Base-by-base conservation (phyloP, 2,797 vertebrate genomes). In the Pelodytes ibericus region DNA sequence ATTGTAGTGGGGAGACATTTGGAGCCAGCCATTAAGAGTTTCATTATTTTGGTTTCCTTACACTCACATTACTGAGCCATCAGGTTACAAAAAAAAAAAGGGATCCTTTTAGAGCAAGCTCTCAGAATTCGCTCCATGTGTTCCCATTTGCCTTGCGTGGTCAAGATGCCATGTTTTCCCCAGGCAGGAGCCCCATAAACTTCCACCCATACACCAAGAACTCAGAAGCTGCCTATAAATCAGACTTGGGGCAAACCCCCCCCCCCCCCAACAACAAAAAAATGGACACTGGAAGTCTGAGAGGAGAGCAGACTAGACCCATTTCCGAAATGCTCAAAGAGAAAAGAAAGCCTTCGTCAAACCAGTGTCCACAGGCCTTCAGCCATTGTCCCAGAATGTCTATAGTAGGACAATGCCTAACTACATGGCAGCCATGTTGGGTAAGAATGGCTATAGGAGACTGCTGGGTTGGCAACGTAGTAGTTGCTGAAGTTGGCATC, bases 401-500 rank as follows among this genome's bases (percentile, higher is more conserved):
- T 25, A 2, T 11, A 24, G 15, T 9, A 16, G 24, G 20, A 7
- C 1, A 0, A 5, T 13, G 0, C 73, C 95, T 92, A 99, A 86
- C 95, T 99, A 89, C 97, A 99, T 5, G 96, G 97, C 90, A 99
- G 90, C 96, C 96, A 98, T 31, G 96, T 98, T 16, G 96, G 95
- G 90, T 96, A 96, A 71, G 95, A 94, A 84, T 96, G 95, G 88
- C 94, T 95, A 83, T 92, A 94, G 2, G 89, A 84, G 10, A 90
- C 81, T 0, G 89, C 85, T 58, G 86, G 80, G 4, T 83, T 88
- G 2, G 96, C 93, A 80, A 98, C 89, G 10, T 98, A 98, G 86
- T 99, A 99, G 90, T 96, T 98, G 93, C 92, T 98, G 92, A 99
- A 99, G 92, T 98, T 98, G 71, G 91, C 93, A 47, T 99, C 96